These are phyloP conservation scores for Trogon surrucura DNA, from an alignment of 2,113 vertebrate species.

Conservation along the genomic window DNA sequence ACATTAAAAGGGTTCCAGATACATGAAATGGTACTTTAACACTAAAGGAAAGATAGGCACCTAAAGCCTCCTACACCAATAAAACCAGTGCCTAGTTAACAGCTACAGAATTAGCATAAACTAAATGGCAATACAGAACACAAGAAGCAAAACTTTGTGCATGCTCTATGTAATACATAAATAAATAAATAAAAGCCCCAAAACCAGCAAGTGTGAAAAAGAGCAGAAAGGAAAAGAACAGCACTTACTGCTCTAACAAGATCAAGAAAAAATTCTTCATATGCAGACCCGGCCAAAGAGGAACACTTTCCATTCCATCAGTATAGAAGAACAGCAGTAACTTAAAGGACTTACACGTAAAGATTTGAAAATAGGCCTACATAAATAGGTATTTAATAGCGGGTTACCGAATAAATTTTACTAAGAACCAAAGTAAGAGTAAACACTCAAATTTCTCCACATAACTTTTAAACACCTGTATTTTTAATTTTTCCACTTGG, in stretches of 20 bases:
- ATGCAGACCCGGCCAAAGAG: background rate
- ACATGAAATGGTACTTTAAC: background rate
- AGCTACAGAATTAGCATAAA: background rate
- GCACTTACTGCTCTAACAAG: background rate
- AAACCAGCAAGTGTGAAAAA: background rate
- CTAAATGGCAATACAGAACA: background rate
- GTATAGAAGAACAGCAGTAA: background rate
- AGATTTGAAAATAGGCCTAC: conserved; percentile 7
- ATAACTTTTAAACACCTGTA: background rate
- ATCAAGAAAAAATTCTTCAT: conserved; percentile 21
- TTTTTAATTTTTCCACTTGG: background rate
- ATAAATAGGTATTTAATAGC: background rate
- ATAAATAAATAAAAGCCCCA: background rate
- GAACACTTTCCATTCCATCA: conserved; percentile 19
- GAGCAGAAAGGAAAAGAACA: background rate
- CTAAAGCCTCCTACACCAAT: background rate
- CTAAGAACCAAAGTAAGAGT: background rate
- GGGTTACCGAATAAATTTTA: background rate
- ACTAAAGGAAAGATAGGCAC: background rate
- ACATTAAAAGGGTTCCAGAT: background rate
- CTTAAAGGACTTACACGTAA: background rate
- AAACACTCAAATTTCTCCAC: background rate
- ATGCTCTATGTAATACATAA: background rate
- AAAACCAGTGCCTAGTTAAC: background rate
- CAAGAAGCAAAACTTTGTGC: background rate